phyloP scores from a whole-genome alignment of 2,888 invertebrate genomes.

The Chironomus riparius region DNA sequence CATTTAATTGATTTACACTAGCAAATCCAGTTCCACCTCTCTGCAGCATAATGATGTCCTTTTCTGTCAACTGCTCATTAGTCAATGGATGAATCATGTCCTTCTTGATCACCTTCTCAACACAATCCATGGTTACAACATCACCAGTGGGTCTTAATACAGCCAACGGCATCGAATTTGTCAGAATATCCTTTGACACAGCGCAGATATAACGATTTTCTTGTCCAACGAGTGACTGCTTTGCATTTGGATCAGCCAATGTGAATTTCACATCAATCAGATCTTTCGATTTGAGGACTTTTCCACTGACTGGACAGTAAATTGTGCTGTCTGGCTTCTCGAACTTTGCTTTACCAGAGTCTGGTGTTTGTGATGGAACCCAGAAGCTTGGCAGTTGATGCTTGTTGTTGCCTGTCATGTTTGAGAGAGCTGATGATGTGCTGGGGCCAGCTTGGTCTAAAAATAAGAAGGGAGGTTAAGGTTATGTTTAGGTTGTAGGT shows the following conservation, averaged over 20 bases:
- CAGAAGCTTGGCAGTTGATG: constrained; percentile 90
- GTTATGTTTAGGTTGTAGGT: too few relatives aligned
- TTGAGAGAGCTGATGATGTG: constrained; percentile 47
- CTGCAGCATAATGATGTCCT: constrained; percentile 86
- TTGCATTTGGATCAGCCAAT: constrained; percentile 76
- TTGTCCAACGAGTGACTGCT: constrained; percentile 76
- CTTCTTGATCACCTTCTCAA: constrained; percentile 91
- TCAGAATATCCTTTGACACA: constrained; percentile 89
- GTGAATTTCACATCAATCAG: constrained; percentile 90
- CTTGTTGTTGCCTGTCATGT: constrained; percentile 64
- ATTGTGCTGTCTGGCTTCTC: constrained; percentile 58
- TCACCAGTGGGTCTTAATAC: constrained; percentile 84
- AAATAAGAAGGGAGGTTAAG: not conserved
- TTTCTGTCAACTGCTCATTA: constrained; percentile 70
- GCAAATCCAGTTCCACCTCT: constrained; percentile 95
- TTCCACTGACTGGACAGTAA: constrained; percentile 75
- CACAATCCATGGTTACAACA: constrained; percentile 92
- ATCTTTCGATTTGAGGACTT: constrained; percentile 82
- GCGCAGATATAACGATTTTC: constrained; percentile 95
- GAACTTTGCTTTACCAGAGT: constrained; percentile 61
- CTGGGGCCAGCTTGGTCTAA: constrained; percentile 6
- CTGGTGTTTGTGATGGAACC: constrained; percentile 89
- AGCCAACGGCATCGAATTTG: constrained; percentile 90
- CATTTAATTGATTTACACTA: constrained; percentile 66
- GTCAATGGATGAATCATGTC: constrained; percentile 95